A percentile compares a stretch with the other conserved stretches of the same genome.
Conservation (phyloP, 2,888 invertebrate genomes). For the Himalopsyche kuldschensis region DNA sequence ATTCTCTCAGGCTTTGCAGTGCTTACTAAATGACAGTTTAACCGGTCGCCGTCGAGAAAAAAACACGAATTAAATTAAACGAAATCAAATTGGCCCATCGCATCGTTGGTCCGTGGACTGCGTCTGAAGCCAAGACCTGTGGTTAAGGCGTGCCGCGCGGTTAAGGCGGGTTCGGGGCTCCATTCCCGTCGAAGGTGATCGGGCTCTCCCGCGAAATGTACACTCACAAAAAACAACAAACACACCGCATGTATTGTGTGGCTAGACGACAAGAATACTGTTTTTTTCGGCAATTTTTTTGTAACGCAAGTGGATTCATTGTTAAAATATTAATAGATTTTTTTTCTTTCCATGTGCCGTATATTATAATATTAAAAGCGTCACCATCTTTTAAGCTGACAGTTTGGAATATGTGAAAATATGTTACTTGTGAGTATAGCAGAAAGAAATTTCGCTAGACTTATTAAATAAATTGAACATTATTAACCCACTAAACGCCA, state of each 20-base stretch:
- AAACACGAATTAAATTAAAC: conserved; percentile 34
- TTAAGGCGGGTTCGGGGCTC: conserved; percentile 12
- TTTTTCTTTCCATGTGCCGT: too few species aligned
- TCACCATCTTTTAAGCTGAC: too few species aligned
- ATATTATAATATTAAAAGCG: too few species aligned
- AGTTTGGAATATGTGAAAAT: too few species aligned
- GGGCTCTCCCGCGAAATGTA: conserved; percentile 24
- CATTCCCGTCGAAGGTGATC: conserved; percentile 22
- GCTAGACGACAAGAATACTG: neutral
- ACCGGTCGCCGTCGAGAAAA: conserved; percentile 1
- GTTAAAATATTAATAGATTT: too few species aligned
- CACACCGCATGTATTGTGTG: conserved; percentile 3
- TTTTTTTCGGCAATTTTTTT: neutral
- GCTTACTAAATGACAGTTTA: conserved; percentile 31
- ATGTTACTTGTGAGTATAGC: too few species aligned
- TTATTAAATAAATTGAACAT: too few species aligned
- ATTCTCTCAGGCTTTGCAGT: neutral
- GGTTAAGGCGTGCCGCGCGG: conserved; percentile 34
- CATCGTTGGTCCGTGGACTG: conserved; percentile 10
- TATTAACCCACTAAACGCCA: too few species aligned
- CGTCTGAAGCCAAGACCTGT: conserved; percentile 22
- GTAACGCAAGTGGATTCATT: too few species aligned
- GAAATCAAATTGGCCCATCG: conserved; percentile 32
- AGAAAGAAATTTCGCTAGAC: too few species aligned
- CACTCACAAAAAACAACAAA: conserved; percentile 6